Evolutionary conservation across 2,113 vertebrate species (phyloP), one percentile per base, ranked within the genome.

Genomic region (Nothobranchius furzeri): DNA sequence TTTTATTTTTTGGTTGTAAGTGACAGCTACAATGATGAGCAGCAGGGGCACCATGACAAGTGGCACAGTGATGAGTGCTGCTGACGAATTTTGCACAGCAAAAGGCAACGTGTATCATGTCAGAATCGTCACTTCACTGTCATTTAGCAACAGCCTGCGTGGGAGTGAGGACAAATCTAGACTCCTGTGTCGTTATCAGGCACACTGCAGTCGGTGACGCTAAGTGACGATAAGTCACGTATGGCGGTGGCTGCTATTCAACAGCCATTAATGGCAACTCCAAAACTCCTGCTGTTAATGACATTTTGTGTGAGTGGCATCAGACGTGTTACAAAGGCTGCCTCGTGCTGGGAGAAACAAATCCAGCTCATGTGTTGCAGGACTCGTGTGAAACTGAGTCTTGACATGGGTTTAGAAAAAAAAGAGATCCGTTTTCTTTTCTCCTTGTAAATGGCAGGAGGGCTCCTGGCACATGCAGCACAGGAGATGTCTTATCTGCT

Each of bases 401-500:
- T 48, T 67, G 65, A 60, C 74, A 74, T 30, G 30, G 37, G 37
- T 40, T 40, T 40, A 40, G 37, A 40, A 40, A 40, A 37, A 40
- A 40, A 40, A 40, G 9, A 40, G 37, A 40, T 40, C 6, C 1
- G 6, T 40, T 7, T 9, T 40, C 37, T 40, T 5, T 40, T 40
- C 9, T 40, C 64, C 72, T 74, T 73, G 70, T 83, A 85, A 87
- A 83, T 87, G 79, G 78, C 78, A 72, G 36, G 20, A n/a, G 17
- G 20, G 75, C 83, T 84, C 57, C 71, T 80, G 81, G 78, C 83
- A 68, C 81, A 76, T 84, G 64, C 78, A 81, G 75, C 66, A 74
- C 43, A 62, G 72, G 66, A 79, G 72, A 65, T 78, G 62, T 82
- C 85, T 88, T 87, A 90, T 90, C 88, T 85, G 54, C 56, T 63